These are phyloP conservation scores for Caenorhabditis tropicalis DNA, from an alignment of 1,140 invertebrate species.

Conservation along the genomic window DNA sequence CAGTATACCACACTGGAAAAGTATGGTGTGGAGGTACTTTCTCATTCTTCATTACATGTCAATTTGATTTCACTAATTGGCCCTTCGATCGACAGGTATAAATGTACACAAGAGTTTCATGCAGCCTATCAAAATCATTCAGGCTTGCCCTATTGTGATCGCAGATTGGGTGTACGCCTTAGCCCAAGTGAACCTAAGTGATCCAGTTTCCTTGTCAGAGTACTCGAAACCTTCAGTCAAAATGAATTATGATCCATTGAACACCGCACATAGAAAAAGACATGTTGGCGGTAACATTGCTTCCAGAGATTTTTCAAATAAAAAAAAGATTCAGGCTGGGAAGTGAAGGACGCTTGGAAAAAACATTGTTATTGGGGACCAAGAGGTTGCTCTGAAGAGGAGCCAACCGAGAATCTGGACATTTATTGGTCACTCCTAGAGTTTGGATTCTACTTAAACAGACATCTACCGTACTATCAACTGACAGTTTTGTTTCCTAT, in stretches of 20 bases:
- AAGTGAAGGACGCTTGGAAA: constrained; percentile 64
- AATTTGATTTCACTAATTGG: constrained; percentile 67
- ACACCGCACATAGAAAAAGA: constrained; percentile 56
- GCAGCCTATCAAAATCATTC: no score
- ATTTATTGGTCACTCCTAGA: constrained; percentile 69
- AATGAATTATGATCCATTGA: constrained; percentile 67
- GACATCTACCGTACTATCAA: constrained; percentile 65
- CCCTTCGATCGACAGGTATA: constrained; percentile 65
- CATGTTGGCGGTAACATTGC: constrained; percentile 61
- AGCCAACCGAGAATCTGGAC: constrained; percentile 61
- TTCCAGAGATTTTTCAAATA: no score
- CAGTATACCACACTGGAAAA: constrained; percentile 59
- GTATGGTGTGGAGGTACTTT: constrained; percentile 62
- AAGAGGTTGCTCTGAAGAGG: constrained; percentile 51
- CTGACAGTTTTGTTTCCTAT: constrained; percentile 64
- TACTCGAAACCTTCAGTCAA: constrained; percentile 63
- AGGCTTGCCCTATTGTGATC: constrained; percentile 70
- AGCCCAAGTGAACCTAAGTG: constrained; percentile 66
- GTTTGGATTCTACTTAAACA: constrained; percentile 65
- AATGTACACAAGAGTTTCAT: no score
- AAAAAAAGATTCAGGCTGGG: constrained; percentile 55
- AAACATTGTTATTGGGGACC: constrained; percentile 69
- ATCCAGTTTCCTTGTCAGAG: constrained; percentile 38
- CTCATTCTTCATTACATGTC: constrained; percentile 67
- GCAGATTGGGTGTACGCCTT: constrained; percentile 71